Conservation (phyloP, 1,140 invertebrate species). For the Hylaeus volcanicus region DNA sequence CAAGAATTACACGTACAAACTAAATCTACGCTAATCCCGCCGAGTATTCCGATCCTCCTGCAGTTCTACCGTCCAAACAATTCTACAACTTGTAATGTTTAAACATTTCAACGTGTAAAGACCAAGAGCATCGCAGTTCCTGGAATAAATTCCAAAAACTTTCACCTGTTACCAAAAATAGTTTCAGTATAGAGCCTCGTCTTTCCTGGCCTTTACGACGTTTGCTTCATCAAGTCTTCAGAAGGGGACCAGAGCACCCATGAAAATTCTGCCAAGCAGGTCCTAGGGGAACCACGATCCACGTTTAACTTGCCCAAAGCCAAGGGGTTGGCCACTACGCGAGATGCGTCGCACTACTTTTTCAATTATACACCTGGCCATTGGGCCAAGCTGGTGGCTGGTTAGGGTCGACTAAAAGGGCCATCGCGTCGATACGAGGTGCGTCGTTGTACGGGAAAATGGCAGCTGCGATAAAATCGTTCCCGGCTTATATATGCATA, state of each 20-base stretch:
- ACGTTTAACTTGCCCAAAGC: slow-evolving; percentile 46
- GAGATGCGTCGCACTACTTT: slow-evolving; percentile 54
- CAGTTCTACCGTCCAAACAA: too few species aligned
- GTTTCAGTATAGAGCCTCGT: not conserved
- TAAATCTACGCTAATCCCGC: too few species aligned
- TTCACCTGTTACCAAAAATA: not conserved
- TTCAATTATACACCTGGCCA: slow-evolving; percentile 38
- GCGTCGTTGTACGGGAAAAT: not conserved
- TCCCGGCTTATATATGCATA: not conserved
- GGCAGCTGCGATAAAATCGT: not conserved
- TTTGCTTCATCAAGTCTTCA: not conserved
- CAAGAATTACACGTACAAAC: too few species aligned
- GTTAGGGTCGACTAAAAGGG: slow-evolving; percentile 30
- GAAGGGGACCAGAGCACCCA: slow-evolving; percentile 17
- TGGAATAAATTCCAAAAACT: not conserved
- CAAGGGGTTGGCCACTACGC: slow-evolving; percentile 11
- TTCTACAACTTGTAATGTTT: too few species aligned
- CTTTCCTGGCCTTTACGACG: slow-evolving; percentile 5
- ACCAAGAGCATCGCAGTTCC: not conserved
- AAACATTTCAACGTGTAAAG: too few species aligned
- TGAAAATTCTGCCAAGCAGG: slow-evolving; percentile 48
- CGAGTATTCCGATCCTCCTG: too few species aligned
- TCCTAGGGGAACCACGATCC: not conserved
- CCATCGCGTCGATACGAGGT: not conserved
- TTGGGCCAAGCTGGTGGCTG: slow-evolving; percentile 23